A percentile compares a stretch with the other conserved stretches of the same genome.
These are phyloP conservation scores for Poecilus cupreus DNA, from an alignment of 2,888 invertebrate genomes.

Conservation along the genomic window DNA sequence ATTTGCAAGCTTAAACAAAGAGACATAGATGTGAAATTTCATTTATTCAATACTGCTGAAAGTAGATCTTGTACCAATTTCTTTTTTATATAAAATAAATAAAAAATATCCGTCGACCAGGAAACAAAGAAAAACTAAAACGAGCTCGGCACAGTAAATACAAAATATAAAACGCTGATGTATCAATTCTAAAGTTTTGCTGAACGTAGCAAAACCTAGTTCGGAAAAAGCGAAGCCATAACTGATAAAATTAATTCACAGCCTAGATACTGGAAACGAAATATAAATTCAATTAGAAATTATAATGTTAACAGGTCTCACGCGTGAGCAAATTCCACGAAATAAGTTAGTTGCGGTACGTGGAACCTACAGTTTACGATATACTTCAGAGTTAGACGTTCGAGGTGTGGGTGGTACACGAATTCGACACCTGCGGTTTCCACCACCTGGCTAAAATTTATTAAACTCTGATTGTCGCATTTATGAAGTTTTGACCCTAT, in stretches of 20 bases:
- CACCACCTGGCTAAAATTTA: too few species aligned
- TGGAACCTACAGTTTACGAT: constrained; percentile 2
- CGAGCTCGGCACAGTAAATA: background rate
- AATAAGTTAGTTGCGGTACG: constrained; percentile 22
- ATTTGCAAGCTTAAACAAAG: too few species aligned
- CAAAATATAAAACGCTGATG: constrained; percentile 14
- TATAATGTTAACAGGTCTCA: constrained; percentile 25
- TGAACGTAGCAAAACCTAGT: background rate
- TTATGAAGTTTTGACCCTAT: too few species aligned
- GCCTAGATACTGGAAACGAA: constrained; percentile 7
- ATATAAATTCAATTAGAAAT: constrained; percentile 39
- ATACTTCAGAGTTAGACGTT: constrained; percentile 21
- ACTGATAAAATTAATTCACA: constrained; percentile 27
- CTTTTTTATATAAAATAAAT: too few species aligned
- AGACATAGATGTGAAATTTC: too few species aligned
- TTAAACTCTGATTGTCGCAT: too few species aligned
- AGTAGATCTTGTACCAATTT: too few species aligned
- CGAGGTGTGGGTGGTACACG: background rate
- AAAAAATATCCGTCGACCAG: too few species aligned
- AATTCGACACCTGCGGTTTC: background rate
- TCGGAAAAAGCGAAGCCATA: constrained; percentile 1
- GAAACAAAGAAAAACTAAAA: background rate
- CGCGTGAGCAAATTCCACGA: constrained; percentile 24
- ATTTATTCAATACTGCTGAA: too few species aligned
- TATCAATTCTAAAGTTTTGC: background rate